Evolutionary conservation across 2,797 vertebrate genomes (phyloP).

Genomic region (Notamacropus eugenii): DNA sequence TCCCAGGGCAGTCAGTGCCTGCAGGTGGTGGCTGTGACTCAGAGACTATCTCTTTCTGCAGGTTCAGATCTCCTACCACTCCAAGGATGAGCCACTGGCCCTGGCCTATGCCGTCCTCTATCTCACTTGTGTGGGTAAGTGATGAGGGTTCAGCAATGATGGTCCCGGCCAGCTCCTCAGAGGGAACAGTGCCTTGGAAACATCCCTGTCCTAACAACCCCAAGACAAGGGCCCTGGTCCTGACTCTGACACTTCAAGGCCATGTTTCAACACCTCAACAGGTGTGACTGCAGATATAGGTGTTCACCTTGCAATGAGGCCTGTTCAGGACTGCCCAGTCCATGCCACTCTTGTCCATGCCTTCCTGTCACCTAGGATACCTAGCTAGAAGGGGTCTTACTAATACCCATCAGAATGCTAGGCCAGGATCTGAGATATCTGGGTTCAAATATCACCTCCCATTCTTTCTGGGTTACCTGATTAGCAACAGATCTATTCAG

Average conservation of each 20-base stretch:
- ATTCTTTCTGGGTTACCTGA: not conserved
- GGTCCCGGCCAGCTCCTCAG: not conserved
- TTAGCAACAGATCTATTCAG: not conserved
- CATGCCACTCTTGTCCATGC: not conserved
- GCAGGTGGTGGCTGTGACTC: not conserved
- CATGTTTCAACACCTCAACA: not conserved
- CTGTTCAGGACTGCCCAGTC: not conserved
- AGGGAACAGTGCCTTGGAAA: not conserved
- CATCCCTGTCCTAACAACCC: not conserved
- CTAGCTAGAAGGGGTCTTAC: not conserved
- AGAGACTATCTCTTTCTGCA: slow-evolving; percentile 27
- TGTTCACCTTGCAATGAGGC: not conserved
- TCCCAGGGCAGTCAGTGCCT: not conserved
- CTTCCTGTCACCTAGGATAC: not conserved
- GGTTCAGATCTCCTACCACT: slow-evolving; percentile 77
- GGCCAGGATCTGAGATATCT: not conserved
- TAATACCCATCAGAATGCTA: not conserved
- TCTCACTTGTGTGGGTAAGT: slow-evolving; percentile 78
- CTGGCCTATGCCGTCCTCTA: slow-evolving; percentile 67
- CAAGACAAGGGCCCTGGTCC: not conserved
- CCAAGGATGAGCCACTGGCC: slow-evolving; percentile 26
- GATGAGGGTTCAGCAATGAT: not conserved
- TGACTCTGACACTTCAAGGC: accelerated
- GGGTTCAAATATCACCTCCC: not conserved
- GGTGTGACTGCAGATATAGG: not conserved